Evolutionary conservation across 2,888 invertebrate species (phyloP), one percentile per base, ranked within the genome.

Genomic region (Epicampocera succincta): DNA sequence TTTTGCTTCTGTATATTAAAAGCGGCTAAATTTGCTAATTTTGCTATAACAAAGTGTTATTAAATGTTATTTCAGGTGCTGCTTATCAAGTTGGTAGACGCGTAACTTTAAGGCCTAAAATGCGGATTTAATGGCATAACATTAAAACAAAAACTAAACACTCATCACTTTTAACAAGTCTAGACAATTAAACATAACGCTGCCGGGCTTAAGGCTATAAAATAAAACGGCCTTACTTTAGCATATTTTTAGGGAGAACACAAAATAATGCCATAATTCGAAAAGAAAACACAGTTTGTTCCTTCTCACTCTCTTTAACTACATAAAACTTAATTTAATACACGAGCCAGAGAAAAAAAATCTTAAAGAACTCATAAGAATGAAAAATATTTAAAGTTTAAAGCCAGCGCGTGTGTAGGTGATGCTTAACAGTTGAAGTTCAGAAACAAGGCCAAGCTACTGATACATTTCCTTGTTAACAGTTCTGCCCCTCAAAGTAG

Each of bases 221-320:
- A 48, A 25, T 38, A 4, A 11, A 58, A 66, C n/a, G 25, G 13
- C 9, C 11, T 21, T 44, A 54, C 9, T 25, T 50, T 15, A 68
- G 73, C 77, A 73, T 77, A 73, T n/a, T n/a, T 61, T 42, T 76
- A 63, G 38, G 66, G 66, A 13, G 17, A 17, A 13, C 5, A 25
- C 6, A 46, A 68, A 21, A 29, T 42, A 29, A 11, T 61, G 11
- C 29, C 42, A 29, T 19, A 38, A 13, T 1, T 33, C 13, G 13
- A 73, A 48, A 61, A 66, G 17, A 46, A 65, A 61, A 75, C 42
- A 42, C n/a, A n/a, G 11, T n/a, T 68, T 76, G 19, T 46, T 50
- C 50, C 48, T 48, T n/a, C n/a, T n/a, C n/a, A n/a, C n/a, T n/a
- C n/a, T n/a, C n/a, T n/a, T n/a, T n/a, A n/a, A 58, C 29, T 38